Conservation (phyloP, 2,797 vertebrate species). For the Falco naumanni region DNA sequence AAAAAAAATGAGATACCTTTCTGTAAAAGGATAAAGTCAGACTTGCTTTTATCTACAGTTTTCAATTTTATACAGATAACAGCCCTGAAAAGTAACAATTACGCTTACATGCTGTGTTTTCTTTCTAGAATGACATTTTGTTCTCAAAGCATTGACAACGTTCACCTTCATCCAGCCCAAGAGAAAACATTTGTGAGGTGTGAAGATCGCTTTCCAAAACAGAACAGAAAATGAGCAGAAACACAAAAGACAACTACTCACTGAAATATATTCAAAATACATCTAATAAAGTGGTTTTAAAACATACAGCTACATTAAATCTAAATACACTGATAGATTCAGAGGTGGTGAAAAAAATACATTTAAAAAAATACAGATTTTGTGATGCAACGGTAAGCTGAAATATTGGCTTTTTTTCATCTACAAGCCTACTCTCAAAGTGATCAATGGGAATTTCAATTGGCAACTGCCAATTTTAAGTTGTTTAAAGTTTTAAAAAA, state of each 20-base stretch:
- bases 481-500: not conserved
- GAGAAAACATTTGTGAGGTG: conserved; percentile 89
- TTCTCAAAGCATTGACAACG: conserved; percentile 77
- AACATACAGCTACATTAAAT: not conserved
- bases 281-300: not conserved
- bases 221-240: not conserved
- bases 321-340: not conserved
- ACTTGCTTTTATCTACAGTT: not conserved
- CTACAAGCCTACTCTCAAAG: not conserved
- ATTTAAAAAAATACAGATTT: not conserved
- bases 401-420: not conserved
- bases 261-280: not conserved
- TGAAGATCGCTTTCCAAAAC: conserved; percentile 40
- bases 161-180: conserved; percentile 79
- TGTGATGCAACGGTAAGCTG: not conserved
- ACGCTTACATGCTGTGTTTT: conserved; percentile 31
- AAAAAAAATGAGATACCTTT: not conserved
- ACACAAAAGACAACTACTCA: not conserved
- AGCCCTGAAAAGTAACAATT: not conserved
- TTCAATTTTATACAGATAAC: not conserved
- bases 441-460: not conserved
- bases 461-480: not conserved
- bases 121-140: conserved; percentile 86
- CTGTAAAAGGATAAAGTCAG: not conserved
- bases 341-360: not conserved